phyloP scores from a whole-genome alignment of 2,888 invertebrate genomes.

The Ennomos erosarius region DNA sequence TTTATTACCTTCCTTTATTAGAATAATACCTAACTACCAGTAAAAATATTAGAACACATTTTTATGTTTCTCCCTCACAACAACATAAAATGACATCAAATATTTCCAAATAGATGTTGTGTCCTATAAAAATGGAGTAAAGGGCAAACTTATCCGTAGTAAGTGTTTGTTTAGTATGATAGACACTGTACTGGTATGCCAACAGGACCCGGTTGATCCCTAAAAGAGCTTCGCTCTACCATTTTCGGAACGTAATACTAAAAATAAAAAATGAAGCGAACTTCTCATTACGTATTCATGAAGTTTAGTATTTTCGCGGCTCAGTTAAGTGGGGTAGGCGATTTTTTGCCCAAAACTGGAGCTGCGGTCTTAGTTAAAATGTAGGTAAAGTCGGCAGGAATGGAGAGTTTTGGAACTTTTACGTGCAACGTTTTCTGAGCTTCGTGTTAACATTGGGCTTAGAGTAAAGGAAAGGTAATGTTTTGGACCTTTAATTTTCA shows the following conservation, averaged over 20 bases:
- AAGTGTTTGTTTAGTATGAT: no score
- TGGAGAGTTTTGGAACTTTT: conserved; percentile 16
- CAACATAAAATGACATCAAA: no score
- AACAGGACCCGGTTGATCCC: conserved; percentile 8
- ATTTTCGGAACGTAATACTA: conserved; percentile 17
- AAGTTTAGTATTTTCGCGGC: conserved; percentile 49
- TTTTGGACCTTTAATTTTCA: neutral
- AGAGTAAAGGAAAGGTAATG: neutral
- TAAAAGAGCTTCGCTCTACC: conserved; percentile 10
- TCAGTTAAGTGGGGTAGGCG: conserved; percentile 39
- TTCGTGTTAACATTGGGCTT: conserved; percentile 7
- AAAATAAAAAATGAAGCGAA: conserved; percentile 27
- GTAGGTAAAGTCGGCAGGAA: conserved; percentile 11
- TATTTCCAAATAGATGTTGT: no score
- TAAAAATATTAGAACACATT: no score
- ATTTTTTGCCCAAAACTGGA: conserved; percentile 35
- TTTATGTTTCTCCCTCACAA: no score
- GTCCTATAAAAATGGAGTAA: no score
- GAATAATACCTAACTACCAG: no score
- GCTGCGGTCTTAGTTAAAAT: conserved; percentile 19
- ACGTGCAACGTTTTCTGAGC: conserved; percentile 4
- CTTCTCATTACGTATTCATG: conserved; percentile 51
- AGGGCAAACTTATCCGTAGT: no score
- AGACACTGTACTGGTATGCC: no score
- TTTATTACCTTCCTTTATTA: no score